These are phyloP conservation scores for Eristalis arbustorum DNA, from an alignment of 2,888 invertebrate species.

Conservation along the genomic window DNA sequence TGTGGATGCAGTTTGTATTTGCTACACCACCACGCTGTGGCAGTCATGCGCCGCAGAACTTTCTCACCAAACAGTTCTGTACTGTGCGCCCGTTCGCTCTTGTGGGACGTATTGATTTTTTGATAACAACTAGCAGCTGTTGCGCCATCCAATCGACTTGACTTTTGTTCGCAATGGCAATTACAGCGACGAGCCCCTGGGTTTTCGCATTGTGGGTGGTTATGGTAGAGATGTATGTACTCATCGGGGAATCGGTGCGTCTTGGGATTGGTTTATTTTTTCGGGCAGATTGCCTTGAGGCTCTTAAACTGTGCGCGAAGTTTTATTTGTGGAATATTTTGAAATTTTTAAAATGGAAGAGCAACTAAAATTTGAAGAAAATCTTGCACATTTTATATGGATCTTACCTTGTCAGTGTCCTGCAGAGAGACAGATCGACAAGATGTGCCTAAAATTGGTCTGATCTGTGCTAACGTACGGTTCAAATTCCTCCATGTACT, in stretches of 20 bases:
- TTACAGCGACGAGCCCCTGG: neutral
- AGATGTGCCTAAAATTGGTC: no score
- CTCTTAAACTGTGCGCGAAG: no score
- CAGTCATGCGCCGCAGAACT: conserved; percentile 40
- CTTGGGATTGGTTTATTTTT: neutral
- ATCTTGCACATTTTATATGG: no score
- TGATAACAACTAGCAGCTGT: conserved; percentile 65
- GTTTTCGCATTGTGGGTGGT: conserved; percentile 20
- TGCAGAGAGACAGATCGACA: no score
- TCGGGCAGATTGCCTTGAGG: no score
- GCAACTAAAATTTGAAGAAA: no score
- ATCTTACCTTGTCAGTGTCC: no score
- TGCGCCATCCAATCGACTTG: conserved; percentile 46
- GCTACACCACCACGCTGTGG: neutral
- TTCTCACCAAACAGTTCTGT: neutral
- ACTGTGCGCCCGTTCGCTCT: conserved; percentile 2
- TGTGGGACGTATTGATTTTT: conserved; percentile 40
- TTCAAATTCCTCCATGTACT: no score
- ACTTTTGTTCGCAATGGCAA: neutral
- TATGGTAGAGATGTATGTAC: neutral
- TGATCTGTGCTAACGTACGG: no score
- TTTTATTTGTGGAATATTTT: no score
- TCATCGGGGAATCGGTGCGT: neutral
- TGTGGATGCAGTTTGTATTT: conserved; percentile 13
- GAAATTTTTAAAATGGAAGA: no score